These are phyloP conservation scores for Lophotis ruficrista DNA, from an alignment of 2,113 vertebrate species.

Conservation along the genomic window DNA sequence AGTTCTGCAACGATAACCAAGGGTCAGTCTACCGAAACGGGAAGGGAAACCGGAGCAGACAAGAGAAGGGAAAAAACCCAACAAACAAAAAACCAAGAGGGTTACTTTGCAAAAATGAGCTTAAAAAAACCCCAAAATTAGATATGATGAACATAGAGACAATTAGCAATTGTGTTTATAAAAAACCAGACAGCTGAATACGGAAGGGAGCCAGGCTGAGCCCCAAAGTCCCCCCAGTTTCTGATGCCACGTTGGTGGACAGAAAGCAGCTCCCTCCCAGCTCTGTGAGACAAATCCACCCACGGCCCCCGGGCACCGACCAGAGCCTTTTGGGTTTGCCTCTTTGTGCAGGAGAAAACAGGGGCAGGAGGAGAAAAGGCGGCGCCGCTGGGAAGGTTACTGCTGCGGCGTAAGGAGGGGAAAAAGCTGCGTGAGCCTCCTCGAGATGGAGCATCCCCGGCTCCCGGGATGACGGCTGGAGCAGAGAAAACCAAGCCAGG, in stretches of 20 bases:
- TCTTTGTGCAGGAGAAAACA: not conserved
- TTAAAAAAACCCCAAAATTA: not conserved
- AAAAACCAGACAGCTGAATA: not conserved
- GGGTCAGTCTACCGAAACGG: constrained; percentile 77
- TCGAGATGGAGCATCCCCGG: not conserved
- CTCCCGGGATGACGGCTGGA: not conserved
- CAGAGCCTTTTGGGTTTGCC: not conserved
- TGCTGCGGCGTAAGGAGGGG: not conserved
- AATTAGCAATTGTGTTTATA: not conserved
- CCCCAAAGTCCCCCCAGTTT: not conserved
- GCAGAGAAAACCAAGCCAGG: not conserved
- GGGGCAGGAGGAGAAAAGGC: not conserved
- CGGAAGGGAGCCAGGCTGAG: not conserved
- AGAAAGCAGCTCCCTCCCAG: not conserved
- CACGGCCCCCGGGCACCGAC: not conserved
- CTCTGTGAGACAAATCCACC: not conserved
- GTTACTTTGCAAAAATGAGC: constrained; percentile 60
- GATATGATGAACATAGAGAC: not conserved
- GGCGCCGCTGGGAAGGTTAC: not conserved
- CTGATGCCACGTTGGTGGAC: not conserved
- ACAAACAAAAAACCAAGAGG: constrained; percentile 50
- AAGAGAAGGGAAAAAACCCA: constrained; percentile 14
- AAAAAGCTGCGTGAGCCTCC: not conserved
- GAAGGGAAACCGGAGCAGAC: constrained; percentile 42
- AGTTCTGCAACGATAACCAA: constrained; percentile 89